These are phyloP conservation scores for Staurois parvus DNA, from an alignment of 2,797 vertebrate genomes.

Conservation along the genomic window DNA sequence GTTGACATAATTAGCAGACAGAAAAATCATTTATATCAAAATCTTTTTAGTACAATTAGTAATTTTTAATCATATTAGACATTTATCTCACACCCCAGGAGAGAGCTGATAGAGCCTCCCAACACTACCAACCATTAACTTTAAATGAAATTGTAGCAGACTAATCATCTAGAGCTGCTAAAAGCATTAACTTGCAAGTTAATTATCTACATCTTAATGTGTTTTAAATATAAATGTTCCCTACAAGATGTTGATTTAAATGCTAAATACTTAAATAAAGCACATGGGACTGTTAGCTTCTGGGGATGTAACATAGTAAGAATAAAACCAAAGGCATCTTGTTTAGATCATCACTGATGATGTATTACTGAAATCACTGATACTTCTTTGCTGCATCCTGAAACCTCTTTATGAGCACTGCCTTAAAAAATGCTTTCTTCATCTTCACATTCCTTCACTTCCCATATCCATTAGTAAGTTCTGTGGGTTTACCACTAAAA, in stretches of 20 bases:
- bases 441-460: too few relatives aligned
- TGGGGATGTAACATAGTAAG: background rate
- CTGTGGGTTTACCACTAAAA: too few relatives aligned
- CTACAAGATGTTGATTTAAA: constrained; percentile 79
- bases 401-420: too few relatives aligned
- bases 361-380: too few relatives aligned
- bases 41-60: constrained; percentile 75
- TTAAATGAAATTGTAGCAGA: constrained; percentile 84
- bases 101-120: constrained; percentile 81
- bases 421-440: too few relatives aligned
- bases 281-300: constrained; percentile 64
- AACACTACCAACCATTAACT: constrained; percentile 81
- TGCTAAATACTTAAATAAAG: constrained; percentile 77
- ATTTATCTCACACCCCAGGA: constrained; percentile 78
- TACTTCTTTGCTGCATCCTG: too few relatives aligned
- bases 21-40: constrained; percentile 65
- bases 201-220: constrained; percentile 82
- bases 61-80: constrained; percentile 79
- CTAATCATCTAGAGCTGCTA: constrained; percentile 83
- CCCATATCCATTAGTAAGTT: too few relatives aligned
- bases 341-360: background rate
- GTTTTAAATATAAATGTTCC: constrained; percentile 81
- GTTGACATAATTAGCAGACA: constrained; percentile 62
- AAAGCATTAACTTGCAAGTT: constrained; percentile 83
- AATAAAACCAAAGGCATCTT: background rate